Evolutionary conservation across 2,888 invertebrate species (phyloP).

Genomic region (Philaethria dido): DNA sequence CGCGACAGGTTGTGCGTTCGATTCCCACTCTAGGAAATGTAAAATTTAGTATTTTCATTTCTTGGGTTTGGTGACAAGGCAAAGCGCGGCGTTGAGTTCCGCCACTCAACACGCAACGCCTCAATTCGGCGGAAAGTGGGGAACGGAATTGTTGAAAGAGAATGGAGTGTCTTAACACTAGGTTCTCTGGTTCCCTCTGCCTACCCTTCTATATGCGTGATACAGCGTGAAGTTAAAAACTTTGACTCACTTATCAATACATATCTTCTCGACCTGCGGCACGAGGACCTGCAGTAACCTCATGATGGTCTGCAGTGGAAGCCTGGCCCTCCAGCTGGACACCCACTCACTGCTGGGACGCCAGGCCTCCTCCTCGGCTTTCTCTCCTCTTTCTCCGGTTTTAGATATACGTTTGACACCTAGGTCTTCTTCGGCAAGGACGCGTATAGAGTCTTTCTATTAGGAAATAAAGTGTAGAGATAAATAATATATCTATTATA

Average conservation of each 20-base stretch:
- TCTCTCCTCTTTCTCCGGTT: conserved; percentile 37
- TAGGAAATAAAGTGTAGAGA: neutral
- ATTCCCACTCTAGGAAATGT: too few species aligned
- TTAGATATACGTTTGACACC: neutral
- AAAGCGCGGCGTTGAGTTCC: too few species aligned
- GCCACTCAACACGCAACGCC: too few species aligned
- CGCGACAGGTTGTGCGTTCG: too few species aligned
- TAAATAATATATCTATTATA: neutral
- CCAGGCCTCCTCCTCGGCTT: conserved; percentile 83
- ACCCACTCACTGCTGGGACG: conserved; percentile 98
- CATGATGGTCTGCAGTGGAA: conserved; percentile 99
- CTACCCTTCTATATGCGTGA: too few species aligned
- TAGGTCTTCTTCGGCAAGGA: conserved; percentile 48
- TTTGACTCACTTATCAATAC: conserved; percentile 95
- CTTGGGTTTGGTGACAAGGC: too few species aligned
- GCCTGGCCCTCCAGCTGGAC: conserved; percentile 96
- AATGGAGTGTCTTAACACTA: too few species aligned
- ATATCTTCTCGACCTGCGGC: conserved; percentile 99
- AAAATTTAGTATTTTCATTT: too few species aligned
- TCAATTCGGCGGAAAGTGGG: too few species aligned
- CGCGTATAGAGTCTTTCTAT: conserved; percentile 86
- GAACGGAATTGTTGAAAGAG: too few species aligned
- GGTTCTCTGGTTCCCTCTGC: too few species aligned
- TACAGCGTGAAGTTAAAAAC: too few species aligned
- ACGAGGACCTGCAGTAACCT: conserved; percentile 98